A percentile compares a stretch with the other conserved stretches of the same genome.
Evolutionary conservation across 53 echinoderm and acorn worm genomes (phyloP).

Genomic region (Astropecten irregularis): DNA sequence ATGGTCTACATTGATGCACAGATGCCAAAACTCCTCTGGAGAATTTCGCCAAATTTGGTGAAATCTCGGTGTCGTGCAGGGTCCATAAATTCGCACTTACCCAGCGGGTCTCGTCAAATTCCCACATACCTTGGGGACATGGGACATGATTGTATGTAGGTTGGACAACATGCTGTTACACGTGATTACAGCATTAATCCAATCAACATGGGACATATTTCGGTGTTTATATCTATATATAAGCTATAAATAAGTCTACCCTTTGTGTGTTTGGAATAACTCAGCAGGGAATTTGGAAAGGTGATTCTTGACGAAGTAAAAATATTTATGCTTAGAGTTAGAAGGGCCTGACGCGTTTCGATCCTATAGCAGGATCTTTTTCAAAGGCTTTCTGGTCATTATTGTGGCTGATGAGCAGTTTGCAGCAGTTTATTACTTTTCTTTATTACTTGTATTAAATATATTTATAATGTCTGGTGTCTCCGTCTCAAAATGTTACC

Average conservation of each 20-base stretch:
- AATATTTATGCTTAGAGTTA: no score
- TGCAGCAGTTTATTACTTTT: no score
- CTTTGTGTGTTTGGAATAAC: conserved; percentile 22
- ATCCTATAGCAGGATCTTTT: no score
- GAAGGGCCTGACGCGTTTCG: no score
- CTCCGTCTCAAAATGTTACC: no score
- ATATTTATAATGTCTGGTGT: no score
- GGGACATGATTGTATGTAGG: background rate
- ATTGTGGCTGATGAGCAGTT: no score
- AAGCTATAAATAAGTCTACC: conserved; percentile 30
- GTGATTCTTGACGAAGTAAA: background rate
- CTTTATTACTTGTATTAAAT: no score
- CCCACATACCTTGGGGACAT: conserved; percentile 20
- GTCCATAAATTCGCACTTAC: conserved; percentile 39
- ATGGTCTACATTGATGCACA: no score
- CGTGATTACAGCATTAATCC: background rate
- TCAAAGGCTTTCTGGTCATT: no score
- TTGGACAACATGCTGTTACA: background rate
- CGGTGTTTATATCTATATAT: conserved; percentile 6
- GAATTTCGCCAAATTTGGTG: conserved; percentile 43
- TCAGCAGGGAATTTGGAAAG: background rate
- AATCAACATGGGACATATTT: conserved; percentile 16
- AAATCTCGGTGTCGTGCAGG: background rate
- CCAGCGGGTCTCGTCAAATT: background rate
- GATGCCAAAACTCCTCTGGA: no score